These are phyloP conservation scores for Erebia palarica DNA, from an alignment of 2,888 invertebrate genomes.

Conservation along the genomic window DNA sequence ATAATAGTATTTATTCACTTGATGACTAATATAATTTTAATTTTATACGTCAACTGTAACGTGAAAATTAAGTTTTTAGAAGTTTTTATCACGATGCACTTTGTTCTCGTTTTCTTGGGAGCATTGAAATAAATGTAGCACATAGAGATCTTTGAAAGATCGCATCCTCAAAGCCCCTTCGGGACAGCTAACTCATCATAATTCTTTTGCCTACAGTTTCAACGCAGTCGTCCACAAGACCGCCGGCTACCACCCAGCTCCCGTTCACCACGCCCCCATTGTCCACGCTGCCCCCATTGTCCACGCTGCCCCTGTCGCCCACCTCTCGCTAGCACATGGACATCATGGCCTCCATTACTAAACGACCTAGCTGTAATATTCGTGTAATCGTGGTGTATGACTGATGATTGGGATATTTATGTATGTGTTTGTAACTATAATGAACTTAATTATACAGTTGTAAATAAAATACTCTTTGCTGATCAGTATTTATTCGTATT, in stretches of 20 bases:
- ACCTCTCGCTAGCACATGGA: conserved; percentile 61
- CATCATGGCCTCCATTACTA: conserved; percentile 75
- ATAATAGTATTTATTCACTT: too few species aligned
- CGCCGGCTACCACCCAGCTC: conserved; percentile 75
- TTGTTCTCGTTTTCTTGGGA: too few species aligned
- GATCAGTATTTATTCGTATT: conserved; percentile 54
- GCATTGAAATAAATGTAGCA: too few species aligned
- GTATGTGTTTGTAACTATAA: conserved; percentile 70
- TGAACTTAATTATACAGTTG: conserved; percentile 66
- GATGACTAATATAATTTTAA: too few species aligned
- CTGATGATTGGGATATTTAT: conserved; percentile 81
- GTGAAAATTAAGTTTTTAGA: too few species aligned
- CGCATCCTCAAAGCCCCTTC: too few species aligned
- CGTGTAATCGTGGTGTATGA: conserved; percentile 69
- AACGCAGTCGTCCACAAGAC: conserved; percentile 81
- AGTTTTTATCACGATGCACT: too few species aligned
- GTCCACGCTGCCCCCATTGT: conserved; percentile 58
- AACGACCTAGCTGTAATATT: conserved; percentile 57
- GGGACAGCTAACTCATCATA: too few species aligned
- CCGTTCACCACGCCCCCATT: conserved; percentile 61
- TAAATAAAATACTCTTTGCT: conserved; percentile 78
- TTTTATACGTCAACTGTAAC: too few species aligned
- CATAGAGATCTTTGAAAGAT: too few species aligned
- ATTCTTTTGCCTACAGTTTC: conserved; percentile 59
- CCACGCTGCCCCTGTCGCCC: conserved; percentile 59